Evolutionary conservation across 30 jellyfish, hydroid and myxozoan genomes (phyloP).

Genomic region (Clytia hemisphaerica): DNA sequence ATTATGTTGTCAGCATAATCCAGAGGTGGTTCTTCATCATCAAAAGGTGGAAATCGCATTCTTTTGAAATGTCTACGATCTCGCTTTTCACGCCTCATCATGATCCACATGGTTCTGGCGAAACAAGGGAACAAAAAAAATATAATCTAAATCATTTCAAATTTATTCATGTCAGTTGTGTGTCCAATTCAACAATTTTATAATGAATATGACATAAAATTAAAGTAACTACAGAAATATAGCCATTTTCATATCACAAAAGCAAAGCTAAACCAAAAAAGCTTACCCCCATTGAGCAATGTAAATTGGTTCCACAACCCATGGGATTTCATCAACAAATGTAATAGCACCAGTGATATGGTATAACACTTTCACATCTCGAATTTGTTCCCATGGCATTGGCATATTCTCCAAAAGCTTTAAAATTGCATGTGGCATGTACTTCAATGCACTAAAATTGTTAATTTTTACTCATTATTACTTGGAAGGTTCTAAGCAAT

Average conservation of each 20-base stretch:
- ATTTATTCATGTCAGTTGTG: too few species aligned
- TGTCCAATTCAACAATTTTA: too few species aligned
- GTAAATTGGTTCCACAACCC: conserved; percentile 97
- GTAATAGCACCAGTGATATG: conserved; percentile 99
- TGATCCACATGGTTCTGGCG: conserved; percentile 96
- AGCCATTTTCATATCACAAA: background rate
- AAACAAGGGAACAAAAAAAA: background rate
- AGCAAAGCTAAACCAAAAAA: background rate
- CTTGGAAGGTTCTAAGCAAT: too few species aligned
- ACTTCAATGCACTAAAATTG: conserved; percentile 81
- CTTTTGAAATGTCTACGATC: conserved; percentile 98
- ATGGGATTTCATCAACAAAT: conserved; percentile 94
- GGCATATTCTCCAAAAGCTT: conserved; percentile 99
- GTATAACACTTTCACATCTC: conserved; percentile 87
- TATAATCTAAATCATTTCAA: too few species aligned
- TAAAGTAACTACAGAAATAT: background rate
- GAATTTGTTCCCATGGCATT: conserved; percentile 99
- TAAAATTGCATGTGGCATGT: conserved; percentile 99
- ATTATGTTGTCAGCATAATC: conserved; percentile 98
- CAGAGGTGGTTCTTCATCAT: conserved; percentile 99
- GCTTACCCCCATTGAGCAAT: conserved; percentile 99
- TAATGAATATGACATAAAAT: too few species aligned
- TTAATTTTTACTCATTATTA: too few species aligned
- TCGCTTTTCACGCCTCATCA: conserved; percentile 98
- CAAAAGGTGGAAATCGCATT: conserved; percentile 99